Evolutionary conservation across 2,797 vertebrate species (phyloP).

Genomic region (Calcarius lapponicus): DNA sequence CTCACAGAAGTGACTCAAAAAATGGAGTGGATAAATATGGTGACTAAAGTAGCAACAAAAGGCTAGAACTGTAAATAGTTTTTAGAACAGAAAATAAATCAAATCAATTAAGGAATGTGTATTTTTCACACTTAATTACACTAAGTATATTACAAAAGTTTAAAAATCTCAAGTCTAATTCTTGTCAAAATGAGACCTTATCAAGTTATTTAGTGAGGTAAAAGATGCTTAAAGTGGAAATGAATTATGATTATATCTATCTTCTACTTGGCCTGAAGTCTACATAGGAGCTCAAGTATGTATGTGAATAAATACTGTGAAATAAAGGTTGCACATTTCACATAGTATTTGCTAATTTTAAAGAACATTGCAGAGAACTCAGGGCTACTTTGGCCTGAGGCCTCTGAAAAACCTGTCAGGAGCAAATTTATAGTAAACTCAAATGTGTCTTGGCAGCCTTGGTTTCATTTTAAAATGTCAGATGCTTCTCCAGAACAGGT

Average conservation of each 20-base stretch:
- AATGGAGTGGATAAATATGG: neutral
- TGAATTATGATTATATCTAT: neutral
- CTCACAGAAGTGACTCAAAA: neutral
- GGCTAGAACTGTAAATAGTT: neutral
- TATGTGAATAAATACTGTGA: neutral
- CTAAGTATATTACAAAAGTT: neutral
- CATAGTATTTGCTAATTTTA: neutral
- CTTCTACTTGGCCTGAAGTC: neutral
- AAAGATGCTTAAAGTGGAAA: neutral
- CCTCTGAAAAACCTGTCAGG: neutral
- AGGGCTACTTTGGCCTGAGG: neutral
- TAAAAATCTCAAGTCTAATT: neutral
- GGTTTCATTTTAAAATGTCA: constrained; percentile 17
- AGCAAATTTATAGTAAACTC: neutral
- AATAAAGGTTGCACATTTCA: neutral
- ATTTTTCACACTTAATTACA: neutral
- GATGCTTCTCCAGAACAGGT: constrained; percentile 53
- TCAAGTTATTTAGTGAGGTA: neutral
- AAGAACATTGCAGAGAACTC: neutral
- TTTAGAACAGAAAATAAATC: neutral
- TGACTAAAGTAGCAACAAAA: neutral
- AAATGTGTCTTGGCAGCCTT: neutral
- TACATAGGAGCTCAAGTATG: neutral
- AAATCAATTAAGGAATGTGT: neutral
- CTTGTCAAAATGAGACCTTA: neutral